Conservation (phyloP, 2,797 vertebrate genomes). For the Danio choprae region DNA sequence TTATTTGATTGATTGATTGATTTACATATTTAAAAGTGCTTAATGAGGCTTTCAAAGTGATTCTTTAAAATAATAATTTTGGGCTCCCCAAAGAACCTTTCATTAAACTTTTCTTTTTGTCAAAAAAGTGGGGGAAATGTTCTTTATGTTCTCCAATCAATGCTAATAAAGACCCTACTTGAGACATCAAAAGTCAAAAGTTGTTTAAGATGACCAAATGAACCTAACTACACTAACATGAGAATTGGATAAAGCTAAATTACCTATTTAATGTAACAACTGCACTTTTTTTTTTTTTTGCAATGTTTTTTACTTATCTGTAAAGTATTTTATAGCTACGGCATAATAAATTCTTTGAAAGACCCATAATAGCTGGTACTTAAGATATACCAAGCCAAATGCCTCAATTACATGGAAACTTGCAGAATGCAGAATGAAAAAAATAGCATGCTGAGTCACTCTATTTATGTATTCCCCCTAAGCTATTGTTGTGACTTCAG, state of each 20-base stretch:
- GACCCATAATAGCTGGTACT: neutral
- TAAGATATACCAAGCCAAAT: neutral
- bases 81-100: no score
- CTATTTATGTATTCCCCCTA: slow-evolving; percentile 21
- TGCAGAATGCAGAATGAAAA: neutral
- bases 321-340: neutral
- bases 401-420: neutral
- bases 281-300: neutral
- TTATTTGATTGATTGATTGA: no score
- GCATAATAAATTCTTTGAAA: neutral
- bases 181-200: no score
- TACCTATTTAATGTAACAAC: neutral
- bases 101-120: no score
- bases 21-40: no score
- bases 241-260: neutral
- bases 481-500: slow-evolving; percentile 23
- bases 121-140: no score
- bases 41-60: no score
- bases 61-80: no score
- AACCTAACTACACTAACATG: neutral
- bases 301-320: no score
- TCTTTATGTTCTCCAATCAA: no score
- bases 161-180: no score
- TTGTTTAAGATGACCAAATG: neutral
- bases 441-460: neutral